phyloP scores from a whole-genome alignment of 2,888 invertebrate species.

The Orthosia gracilis region DNA sequence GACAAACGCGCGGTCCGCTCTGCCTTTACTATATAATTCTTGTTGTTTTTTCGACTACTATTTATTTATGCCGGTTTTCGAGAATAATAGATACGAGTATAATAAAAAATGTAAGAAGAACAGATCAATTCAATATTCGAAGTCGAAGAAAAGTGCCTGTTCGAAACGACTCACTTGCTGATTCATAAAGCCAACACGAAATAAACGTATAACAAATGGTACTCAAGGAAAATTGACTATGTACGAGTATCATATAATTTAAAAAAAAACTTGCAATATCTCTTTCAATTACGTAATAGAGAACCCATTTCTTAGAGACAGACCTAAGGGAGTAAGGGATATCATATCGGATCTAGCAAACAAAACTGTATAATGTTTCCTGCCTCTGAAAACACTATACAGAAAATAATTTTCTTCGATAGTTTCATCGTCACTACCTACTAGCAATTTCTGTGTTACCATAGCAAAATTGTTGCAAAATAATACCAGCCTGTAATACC shows the following conservation, averaged over 20 bases:
- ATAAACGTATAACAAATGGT: background rate
- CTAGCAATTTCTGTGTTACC: background rate
- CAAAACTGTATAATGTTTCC: conserved; percentile 1
- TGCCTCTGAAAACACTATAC: background rate
- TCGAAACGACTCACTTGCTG: background rate
- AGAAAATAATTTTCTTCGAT: background rate
- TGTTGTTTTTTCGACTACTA: too few relatives aligned
- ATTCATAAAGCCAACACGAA: background rate
- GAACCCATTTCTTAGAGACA: conserved; percentile 17
- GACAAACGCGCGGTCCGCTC: too few relatives aligned
- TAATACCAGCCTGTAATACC: too few relatives aligned
- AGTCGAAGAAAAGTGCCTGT: background rate
- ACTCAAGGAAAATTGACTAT: conserved; percentile 11
- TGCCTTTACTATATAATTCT: too few relatives aligned
- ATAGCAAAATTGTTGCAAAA: background rate
- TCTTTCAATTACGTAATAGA: conserved; percentile 11
- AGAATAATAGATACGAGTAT: too few relatives aligned
- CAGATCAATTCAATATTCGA: too few relatives aligned
- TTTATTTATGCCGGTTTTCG: too few relatives aligned
- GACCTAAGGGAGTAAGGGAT: conserved; percentile 38
- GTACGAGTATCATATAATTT: conserved; percentile 9
- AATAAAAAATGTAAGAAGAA: too few relatives aligned
- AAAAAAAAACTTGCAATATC: conserved; percentile 18
- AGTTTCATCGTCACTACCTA: background rate
- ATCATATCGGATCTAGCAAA: conserved; percentile 13